Percentiles rank a stretch among this genome's conserved stretches.
Conservation (phyloP, 2,113 vertebrate species). For the Crotalus viridis region DNA sequence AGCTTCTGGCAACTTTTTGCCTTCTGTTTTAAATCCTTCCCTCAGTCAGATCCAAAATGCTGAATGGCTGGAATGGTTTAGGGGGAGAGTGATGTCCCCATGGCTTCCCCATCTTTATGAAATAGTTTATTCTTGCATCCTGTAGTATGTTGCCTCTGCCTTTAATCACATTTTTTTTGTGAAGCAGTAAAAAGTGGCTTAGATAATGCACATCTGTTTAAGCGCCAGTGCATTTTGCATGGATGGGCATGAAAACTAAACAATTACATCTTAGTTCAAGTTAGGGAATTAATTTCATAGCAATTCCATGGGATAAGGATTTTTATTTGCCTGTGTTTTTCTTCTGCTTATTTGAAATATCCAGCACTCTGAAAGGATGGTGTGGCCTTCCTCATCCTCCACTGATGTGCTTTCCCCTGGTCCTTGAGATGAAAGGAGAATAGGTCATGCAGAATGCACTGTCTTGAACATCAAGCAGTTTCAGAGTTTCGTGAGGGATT, state of each 20-base stretch:
- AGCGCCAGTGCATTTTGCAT: background rate
- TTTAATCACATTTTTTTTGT: background rate
- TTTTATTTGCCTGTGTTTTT: background rate
- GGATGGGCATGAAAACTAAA: background rate
- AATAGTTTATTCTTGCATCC: background rate
- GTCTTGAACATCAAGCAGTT: background rate
- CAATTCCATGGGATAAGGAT: background rate
- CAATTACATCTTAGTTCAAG: background rate
- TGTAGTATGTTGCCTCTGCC: background rate
- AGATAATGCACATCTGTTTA: background rate
- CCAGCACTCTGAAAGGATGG: background rate
- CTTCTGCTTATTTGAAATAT: background rate
- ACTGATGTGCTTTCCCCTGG: background rate
- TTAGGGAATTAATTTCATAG: background rate
- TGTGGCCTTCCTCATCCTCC: background rate
- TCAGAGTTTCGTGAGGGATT: background rate
- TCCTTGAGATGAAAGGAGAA: background rate
- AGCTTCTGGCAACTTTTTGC: background rate
- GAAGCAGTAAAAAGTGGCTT: background rate
- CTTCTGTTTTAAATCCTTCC: background rate
- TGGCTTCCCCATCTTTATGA: background rate
- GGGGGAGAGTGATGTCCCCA: background rate
- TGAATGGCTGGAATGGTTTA: background rate
- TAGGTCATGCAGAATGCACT: background rate
- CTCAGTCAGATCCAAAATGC: background rate